Percentiles rank a stretch among this genome's conserved stretches.
Evolutionary conservation across 2,797 vertebrate genomes (phyloP).

Genomic region (Carduelis carduelis): DNA sequence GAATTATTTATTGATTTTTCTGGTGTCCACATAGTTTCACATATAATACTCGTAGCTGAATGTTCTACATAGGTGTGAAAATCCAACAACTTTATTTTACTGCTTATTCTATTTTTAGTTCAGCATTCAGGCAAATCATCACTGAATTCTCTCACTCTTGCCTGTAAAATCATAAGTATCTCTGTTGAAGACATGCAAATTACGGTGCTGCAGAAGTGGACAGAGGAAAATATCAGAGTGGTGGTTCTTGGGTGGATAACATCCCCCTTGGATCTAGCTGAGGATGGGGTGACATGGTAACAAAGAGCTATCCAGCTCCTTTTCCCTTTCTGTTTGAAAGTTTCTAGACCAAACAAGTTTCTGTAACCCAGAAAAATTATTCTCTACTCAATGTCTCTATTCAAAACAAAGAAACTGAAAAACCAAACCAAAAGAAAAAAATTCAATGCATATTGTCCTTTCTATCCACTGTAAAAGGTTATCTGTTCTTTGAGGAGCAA

Average conservation of each 20-base stretch:
- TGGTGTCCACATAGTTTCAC: not conserved
- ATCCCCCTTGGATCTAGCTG: not conserved
- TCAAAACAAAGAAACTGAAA: not conserved
- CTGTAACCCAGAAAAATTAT: not conserved
- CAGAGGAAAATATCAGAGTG: not conserved
- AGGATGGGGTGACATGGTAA: not conserved
- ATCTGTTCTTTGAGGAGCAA: not conserved
- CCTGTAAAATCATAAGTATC: not conserved
- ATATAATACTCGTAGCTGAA: not conserved
- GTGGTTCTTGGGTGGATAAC: not conserved
- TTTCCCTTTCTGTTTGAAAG: not conserved
- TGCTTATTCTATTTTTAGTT: not conserved
- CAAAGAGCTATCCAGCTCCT: not conserved
- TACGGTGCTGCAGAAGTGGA: not conserved
- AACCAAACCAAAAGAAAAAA: fast-evolving
- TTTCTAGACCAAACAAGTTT: not conserved
- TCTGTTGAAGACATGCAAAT: not conserved
- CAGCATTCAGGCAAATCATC: not conserved
- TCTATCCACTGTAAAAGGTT: not conserved
- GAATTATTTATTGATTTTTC: not conserved
- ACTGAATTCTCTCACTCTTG: not conserved
- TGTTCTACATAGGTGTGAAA: not conserved
- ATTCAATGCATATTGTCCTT: not conserved
- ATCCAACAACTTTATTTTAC: not conserved
- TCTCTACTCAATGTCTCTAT: not conserved